Base-by-base conservation (phyloP, 2,797 vertebrate genomes). In the Mus caroli region DNA sequence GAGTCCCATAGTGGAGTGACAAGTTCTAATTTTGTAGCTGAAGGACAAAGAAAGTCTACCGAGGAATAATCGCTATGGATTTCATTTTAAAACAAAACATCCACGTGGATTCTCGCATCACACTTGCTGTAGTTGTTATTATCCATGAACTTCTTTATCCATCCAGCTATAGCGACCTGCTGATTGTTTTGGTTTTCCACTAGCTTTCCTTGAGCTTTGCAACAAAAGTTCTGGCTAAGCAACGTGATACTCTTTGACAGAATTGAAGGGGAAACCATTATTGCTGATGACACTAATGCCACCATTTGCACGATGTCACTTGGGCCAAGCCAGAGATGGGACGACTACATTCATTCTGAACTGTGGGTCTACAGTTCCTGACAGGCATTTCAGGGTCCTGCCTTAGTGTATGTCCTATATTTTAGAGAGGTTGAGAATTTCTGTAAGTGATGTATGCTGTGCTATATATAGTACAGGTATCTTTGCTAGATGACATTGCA, bases 21-120 rank as follows among this genome's bases (percentile, higher is more conserved):
- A 94, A 93, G 52, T 96, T 94, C 89, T 96, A 95, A 95, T 95
- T 96, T 98, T 95, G 89, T 37, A 94, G 26, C 19, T 31, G 52
- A 88, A 93, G 87, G 90, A 90, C 93, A 93, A 97, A 94, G 26
- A 95, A 94, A 92, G 88, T 88, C 37, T 73, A 86, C 71, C 84
- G 86, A 91, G 62, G 79, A 94, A 80, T 54, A 80, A 87, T 28
- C 77, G 94, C 54, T 60, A 11, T 31, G 54, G n/a, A 86, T 85
- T 92, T 91, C n/a, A 60, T 84, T 82, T 46, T 24, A n/a, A 93
- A 77, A 43, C 26, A 31, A 85, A 76, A 86, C n/a, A 88, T 13
- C 76, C 71, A 28, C 40, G 85, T 31, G 69, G 76, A 46, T 56
- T 92, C 40, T 20, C 1, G 54, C 62, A 67, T 87, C 37, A 58